These are phyloP conservation scores for Dicyrtomina minuta DNA, from an alignment of 2,888 invertebrate species.

Conservation along the genomic window DNA sequence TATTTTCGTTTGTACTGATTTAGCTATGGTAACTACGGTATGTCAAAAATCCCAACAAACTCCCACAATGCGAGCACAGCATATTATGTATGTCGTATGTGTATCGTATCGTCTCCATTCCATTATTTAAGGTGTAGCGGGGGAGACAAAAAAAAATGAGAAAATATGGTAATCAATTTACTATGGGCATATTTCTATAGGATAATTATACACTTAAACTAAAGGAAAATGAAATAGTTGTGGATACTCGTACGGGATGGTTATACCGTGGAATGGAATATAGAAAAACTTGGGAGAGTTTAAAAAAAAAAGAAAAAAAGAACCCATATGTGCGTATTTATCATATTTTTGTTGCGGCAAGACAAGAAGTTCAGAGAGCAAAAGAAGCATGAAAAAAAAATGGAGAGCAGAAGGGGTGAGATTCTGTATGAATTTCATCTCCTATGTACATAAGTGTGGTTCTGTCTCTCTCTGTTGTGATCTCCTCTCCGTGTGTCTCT, in stretches of 20 bases:
- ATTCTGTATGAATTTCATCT: slow-evolving; percentile 19
- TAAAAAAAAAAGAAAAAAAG: slow-evolving; percentile 31
- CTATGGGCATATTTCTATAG: no score
- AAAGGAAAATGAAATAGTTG: slow-evolving; percentile 22
- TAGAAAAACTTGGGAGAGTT: neutral
- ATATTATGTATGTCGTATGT: no score
- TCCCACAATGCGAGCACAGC: no score
- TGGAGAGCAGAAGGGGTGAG: slow-evolving; percentile 25
- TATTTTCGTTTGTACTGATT: no score
- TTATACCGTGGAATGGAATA: neutral
- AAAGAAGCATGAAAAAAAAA: slow-evolving; percentile 18
- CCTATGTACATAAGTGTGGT: no score
- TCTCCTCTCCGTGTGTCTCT: neutral
- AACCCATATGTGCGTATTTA: slow-evolving; percentile 46
- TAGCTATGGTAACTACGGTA: no score
- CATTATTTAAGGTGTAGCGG: no score
- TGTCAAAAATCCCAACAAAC: no score
- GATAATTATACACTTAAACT: neutral
- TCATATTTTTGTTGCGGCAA: slow-evolving; percentile 44
- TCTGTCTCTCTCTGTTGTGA: slow-evolving; percentile 5
- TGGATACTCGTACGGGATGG: no score
- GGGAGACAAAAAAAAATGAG: no score
- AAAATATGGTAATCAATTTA: no score
- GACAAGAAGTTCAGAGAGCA: slow-evolving; percentile 32
- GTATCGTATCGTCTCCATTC: no score